A percentile compares a stretch with the other conserved stretches of the same genome.
Conservation (phyloP, 53 echinoderm and acorn worm species). For the Zoroaster sp. region DNA sequence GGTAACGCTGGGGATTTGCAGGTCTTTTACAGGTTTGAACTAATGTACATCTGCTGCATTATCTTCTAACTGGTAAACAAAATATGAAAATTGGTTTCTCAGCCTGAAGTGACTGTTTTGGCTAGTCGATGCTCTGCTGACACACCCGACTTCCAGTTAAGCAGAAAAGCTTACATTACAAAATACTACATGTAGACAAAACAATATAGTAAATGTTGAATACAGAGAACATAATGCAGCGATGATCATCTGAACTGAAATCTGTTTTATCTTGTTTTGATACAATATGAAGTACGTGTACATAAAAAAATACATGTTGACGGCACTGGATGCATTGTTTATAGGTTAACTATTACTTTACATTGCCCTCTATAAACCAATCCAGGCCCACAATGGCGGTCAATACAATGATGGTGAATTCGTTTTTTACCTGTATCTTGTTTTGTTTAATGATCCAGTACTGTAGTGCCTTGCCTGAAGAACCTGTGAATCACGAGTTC, state of each 20-base stretch:
- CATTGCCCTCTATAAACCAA: background rate
- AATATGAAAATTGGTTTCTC: background rate
- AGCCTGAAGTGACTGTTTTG: no score
- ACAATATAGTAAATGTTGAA: background rate
- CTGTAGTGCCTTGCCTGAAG: background rate
- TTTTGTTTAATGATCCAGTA: background rate
- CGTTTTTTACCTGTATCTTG: background rate
- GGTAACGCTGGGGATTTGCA: constrained; percentile 30
- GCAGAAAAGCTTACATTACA: background rate
- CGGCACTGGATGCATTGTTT: background rate
- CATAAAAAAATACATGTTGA: background rate
- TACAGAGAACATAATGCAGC: background rate
- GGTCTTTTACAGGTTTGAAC: background rate
- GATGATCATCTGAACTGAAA: background rate
- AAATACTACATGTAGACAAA: background rate
- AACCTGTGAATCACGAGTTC: background rate
- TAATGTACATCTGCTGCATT: background rate
- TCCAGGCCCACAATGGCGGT: background rate
- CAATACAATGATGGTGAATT: background rate
- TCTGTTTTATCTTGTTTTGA: background rate
- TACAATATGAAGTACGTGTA: background rate
- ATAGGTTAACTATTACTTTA: background rate
- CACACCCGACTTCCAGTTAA: background rate
- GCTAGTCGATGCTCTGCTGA: background rate
- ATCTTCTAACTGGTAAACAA: background rate